A percentile compares a stretch with the other conserved stretches of the same genome.
These are phyloP conservation scores for Saiga tatarica DNA, from an alignment of 2,113 vertebrate genomes.

Conservation along the genomic window DNA sequence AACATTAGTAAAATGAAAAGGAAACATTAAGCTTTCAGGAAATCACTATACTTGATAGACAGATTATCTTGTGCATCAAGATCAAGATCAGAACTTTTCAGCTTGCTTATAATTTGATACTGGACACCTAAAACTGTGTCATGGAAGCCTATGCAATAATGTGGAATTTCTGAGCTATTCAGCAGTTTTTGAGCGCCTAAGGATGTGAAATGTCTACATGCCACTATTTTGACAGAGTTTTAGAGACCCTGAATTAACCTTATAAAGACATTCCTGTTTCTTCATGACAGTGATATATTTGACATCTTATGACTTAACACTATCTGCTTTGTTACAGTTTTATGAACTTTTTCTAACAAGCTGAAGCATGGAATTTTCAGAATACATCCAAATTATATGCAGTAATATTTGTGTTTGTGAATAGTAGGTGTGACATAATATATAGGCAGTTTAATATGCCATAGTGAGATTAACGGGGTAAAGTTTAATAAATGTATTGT, in stretches of 20 bases:
- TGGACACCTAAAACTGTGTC: neutral
- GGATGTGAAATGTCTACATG: slow-evolving; percentile 21
- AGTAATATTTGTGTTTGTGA: slow-evolving; percentile 38
- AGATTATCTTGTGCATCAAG: neutral
- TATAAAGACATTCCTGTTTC: slow-evolving; percentile 62
- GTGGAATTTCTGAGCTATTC: slow-evolving; percentile 58
- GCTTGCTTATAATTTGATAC: slow-evolving; percentile 55
- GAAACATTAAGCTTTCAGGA: slow-evolving; percentile 34
- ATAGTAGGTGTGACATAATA: neutral
- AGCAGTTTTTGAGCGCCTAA: slow-evolving; percentile 50
- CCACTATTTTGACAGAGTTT: slow-evolving; percentile 65
- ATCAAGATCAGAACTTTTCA: slow-evolving; percentile 47
- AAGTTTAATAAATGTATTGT: neutral
- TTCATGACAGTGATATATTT: slow-evolving; percentile 52
- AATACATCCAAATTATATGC: slow-evolving; percentile 29
- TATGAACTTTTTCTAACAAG: slow-evolving; percentile 55
- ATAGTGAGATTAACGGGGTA: slow-evolving; percentile 15
- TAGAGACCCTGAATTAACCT: slow-evolving; percentile 66
- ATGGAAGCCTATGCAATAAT: neutral
- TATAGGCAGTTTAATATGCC: neutral
- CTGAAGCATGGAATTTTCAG: slow-evolving; percentile 30
- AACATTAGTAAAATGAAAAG: slow-evolving; percentile 38
- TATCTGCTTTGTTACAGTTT: slow-evolving; percentile 39
- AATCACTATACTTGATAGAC: neutral
- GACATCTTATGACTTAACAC: slow-evolving; percentile 52